Conservation (phyloP, 2,888 invertebrate species). For the Lottia gigantea region DNA sequence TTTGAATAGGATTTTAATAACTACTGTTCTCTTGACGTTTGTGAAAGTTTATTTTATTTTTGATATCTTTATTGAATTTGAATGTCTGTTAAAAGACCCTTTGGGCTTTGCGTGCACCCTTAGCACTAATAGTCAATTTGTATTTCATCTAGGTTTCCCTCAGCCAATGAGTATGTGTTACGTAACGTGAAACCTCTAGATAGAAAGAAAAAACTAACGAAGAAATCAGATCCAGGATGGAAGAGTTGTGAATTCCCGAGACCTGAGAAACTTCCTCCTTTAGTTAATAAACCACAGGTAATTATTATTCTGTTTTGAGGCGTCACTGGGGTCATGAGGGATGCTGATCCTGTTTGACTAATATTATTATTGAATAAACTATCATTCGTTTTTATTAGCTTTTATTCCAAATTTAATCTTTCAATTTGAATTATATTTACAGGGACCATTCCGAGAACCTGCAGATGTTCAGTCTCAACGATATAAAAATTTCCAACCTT, state of each 20-base stretch:
- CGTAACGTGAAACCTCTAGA: slow-evolving; percentile 55
- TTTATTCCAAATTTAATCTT: too few relatives aligned
- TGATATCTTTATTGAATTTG: too few relatives aligned
- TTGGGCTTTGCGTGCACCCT: too few relatives aligned
- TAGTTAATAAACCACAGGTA: slow-evolving; percentile 64
- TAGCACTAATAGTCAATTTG: too few relatives aligned
- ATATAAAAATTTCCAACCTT: slow-evolving; percentile 64
- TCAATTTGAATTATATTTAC: slow-evolving; percentile 5
- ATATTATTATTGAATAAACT: too few relatives aligned
- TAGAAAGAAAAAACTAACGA: slow-evolving; percentile 40
- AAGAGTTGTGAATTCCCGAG: slow-evolving; percentile 55
- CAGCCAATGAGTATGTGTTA: slow-evolving; percentile 59
- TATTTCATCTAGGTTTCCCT: slow-evolving; percentile 51
- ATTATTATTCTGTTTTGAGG: background rate
- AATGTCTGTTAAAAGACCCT: too few relatives aligned
- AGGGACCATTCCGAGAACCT: slow-evolving; percentile 68
- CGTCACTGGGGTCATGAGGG: too few relatives aligned
- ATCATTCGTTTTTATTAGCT: too few relatives aligned
- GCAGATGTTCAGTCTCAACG: slow-evolving; percentile 64
- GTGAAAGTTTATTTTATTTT: too few relatives aligned
- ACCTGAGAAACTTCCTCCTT: slow-evolving; percentile 58
- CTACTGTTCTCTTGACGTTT: too few relatives aligned
- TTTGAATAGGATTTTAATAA: too few relatives aligned
- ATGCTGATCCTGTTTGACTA: too few relatives aligned
- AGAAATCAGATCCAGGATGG: slow-evolving; percentile 56